These are phyloP conservation scores for Calliphora vicina DNA, from an alignment of 1,140 invertebrate genomes.

Conservation along the genomic window DNA sequence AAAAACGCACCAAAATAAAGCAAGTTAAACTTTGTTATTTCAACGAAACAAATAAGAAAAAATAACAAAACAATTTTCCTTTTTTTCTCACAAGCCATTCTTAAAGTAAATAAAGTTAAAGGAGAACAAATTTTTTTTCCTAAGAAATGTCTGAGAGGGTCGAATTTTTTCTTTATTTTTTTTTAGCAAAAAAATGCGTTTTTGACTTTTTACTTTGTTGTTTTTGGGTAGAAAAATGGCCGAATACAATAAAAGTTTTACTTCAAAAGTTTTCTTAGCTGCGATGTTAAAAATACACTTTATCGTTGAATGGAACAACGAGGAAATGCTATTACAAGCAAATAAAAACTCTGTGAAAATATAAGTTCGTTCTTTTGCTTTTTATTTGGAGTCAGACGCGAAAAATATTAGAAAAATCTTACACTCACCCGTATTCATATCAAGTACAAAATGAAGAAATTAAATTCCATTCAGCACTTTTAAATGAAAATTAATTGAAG, in stretches of 20 bases:
- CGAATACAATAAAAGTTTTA: neutral
- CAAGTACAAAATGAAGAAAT: slow-evolving; percentile 38
- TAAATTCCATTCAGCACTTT: slow-evolving; percentile 44
- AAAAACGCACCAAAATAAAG: neutral
- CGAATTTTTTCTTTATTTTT: neutral
- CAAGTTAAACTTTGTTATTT: slow-evolving; percentile 16
- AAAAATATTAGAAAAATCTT: neutral
- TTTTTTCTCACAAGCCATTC: neutral
- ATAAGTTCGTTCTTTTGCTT: neutral
- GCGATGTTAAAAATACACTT: neutral
- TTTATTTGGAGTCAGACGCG: neutral
- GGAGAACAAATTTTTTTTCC: neutral
- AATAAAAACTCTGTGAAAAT: neutral
- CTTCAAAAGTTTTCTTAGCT: neutral
- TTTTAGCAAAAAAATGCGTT: neutral
- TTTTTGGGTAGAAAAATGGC: neutral
- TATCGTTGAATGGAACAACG: neutral
- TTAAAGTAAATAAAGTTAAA: neutral
- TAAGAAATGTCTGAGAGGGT: neutral
- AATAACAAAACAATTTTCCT: slow-evolving; percentile 11
- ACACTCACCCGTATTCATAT: neutral
- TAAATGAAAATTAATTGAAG: slow-evolving; percentile 46
- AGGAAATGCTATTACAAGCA: neutral
- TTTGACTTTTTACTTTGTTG: neutral
- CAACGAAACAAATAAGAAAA: neutral